A percentile compares a stretch with the other conserved stretches of the same genome.
phyloP scores from a whole-genome alignment of 1,140 invertebrate species.

The Philotrypesis tridentata region DNA sequence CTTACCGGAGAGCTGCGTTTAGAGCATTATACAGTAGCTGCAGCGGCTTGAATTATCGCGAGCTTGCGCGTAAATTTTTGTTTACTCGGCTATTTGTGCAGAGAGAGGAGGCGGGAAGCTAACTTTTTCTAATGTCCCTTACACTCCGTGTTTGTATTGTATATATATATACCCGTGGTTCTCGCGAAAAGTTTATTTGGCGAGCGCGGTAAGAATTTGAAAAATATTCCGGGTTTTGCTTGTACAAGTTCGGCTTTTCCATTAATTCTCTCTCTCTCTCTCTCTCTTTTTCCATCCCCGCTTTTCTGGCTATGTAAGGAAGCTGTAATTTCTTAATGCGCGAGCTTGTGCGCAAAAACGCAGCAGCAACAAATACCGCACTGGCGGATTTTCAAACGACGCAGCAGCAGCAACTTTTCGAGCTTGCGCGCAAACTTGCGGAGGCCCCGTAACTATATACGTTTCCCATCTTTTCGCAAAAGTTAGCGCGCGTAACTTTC shows the following conservation, averaged over 20 bases:
- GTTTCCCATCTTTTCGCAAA: constrained; percentile 15
- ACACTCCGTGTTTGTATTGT: no score
- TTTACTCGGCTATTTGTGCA: no score
- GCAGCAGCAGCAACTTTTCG: constrained; percentile 8
- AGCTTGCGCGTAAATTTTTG: no score
- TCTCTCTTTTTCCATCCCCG: no score
- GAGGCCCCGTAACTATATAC: neutral
- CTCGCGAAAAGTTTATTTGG: neutral
- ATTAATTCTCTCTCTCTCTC: neutral
- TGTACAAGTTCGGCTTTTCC: neutral
- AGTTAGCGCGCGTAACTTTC: neutral
- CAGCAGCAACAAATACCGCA: neutral
- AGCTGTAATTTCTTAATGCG: constrained; percentile 16
- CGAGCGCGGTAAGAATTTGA: neutral
- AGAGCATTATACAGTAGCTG: neutral
- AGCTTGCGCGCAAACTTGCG: constrained; percentile 3
- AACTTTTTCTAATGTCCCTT: neutral
- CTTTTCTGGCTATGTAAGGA: neutral
- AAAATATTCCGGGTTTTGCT: neutral
- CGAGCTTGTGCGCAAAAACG: neutral
- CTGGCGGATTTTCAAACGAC: constrained; percentile 1
- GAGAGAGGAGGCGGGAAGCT: neutral
- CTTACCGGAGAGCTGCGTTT: neutral
- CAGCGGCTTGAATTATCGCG: neutral
- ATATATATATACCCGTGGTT: neutral